These are phyloP conservation scores for Lochmaea crataegi DNA, from an alignment of 2,888 invertebrate genomes.

Conservation along the genomic window DNA sequence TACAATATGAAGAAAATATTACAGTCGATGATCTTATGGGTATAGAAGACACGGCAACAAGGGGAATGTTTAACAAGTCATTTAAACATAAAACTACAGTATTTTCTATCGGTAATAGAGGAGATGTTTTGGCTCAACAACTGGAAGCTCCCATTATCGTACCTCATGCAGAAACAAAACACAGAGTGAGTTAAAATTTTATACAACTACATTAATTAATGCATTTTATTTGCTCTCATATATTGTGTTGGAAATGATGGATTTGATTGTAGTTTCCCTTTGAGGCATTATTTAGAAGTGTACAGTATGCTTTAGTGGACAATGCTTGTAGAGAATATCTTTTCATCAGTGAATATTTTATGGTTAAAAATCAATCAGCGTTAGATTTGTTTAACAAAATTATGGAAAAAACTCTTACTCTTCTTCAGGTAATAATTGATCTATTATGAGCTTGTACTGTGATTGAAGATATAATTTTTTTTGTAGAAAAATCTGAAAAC, in stretches of 20 bases:
- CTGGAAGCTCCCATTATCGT: slow-evolving; percentile 96
- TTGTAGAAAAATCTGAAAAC: slow-evolving; percentile 91
- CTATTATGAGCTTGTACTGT: background rate
- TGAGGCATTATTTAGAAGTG: slow-evolving; percentile 94
- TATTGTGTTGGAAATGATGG: too few relatives aligned
- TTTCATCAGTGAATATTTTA: slow-evolving; percentile 96
- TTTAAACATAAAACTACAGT: slow-evolving; percentile 93
- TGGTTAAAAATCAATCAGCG: slow-evolving; percentile 85
- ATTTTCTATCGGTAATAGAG: slow-evolving; percentile 95
- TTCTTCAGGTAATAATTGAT: slow-evolving; percentile 83
- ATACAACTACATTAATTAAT: background rate
- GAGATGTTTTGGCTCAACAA: slow-evolving; percentile 88
- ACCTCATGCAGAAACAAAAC: slow-evolving; percentile 93
- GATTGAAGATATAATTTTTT: slow-evolving; percentile 19
- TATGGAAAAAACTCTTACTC: slow-evolving; percentile 89
- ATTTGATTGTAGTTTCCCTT: slow-evolving; percentile 83
- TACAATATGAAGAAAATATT: slow-evolving; percentile 95
- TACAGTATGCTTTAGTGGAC: slow-evolving; percentile 96
- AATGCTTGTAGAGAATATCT: slow-evolving; percentile 97
- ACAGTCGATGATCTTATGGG: slow-evolving; percentile 97
- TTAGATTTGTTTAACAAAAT: slow-evolving; percentile 93
- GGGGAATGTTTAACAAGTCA: slow-evolving; percentile 85
- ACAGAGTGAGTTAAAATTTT: slow-evolving; percentile 67
- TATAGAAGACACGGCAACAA: slow-evolving; percentile 89
- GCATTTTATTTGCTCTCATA: background rate